These are phyloP conservation scores for Drosophila ochracea DNA, from an alignment of 2,888 invertebrate species.

Conservation along the genomic window DNA sequence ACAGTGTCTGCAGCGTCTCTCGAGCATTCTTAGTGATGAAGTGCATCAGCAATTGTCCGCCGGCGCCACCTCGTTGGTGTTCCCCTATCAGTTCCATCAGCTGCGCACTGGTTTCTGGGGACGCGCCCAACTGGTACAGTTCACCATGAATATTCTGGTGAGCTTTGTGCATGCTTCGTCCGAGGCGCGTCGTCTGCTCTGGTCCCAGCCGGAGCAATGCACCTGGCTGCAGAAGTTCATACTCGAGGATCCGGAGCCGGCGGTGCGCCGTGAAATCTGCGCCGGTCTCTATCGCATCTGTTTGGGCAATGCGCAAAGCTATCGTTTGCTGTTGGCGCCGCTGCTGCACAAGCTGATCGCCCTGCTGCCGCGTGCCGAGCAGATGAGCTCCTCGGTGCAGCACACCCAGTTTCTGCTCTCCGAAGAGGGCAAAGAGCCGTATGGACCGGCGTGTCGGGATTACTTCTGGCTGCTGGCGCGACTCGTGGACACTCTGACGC, in stretches of 20 bases:
- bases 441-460: slow-evolving; percentile 96
- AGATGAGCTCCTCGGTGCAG: slow-evolving; percentile 88
- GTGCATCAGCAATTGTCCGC: slow-evolving; percentile 87
- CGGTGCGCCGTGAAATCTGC: slow-evolving; percentile 95
- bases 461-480: slow-evolving; percentile 97
- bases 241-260: slow-evolving; percentile 96
- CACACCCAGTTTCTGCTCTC: slow-evolving; percentile 84
- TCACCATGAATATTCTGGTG: slow-evolving; percentile 95
- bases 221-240: slow-evolving; percentile 94
- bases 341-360: slow-evolving; percentile 92
- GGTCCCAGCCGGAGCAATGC: slow-evolving; percentile 90
- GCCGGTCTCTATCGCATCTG: slow-evolving; percentile 96
- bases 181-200: slow-evolving; percentile 91
- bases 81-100: slow-evolving; percentile 86
- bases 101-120: slow-evolving; percentile 97
- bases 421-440: slow-evolving; percentile 93
- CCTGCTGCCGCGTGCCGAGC: slow-evolving; percentile 93
- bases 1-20: slow-evolving; percentile 92
- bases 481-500: slow-evolving; percentile 93
- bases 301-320: slow-evolving; percentile 87
- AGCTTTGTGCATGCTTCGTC: slow-evolving; percentile 96
- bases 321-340: slow-evolving; percentile 90
- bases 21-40: slow-evolving; percentile 94
- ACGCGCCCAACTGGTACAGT: slow-evolving; percentile 95
- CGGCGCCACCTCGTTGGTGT: slow-evolving; percentile 63